Conservation (phyloP, 1,140 invertebrate species). For the Drosophila yakuba region DNA sequence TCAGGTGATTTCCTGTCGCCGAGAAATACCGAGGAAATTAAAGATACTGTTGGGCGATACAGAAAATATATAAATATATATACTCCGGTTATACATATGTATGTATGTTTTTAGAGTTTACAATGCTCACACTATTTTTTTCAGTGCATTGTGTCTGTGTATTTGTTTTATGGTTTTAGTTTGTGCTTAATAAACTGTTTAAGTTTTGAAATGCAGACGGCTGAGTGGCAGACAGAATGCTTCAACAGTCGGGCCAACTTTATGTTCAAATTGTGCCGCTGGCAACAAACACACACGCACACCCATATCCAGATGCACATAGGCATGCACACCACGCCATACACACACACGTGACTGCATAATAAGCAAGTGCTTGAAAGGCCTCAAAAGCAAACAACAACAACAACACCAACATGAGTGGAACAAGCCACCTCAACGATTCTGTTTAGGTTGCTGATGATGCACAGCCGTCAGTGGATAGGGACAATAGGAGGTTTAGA, state of each 20-base stretch:
- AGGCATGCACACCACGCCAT: constrained; percentile 2
- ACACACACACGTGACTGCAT: constrained; percentile 37
- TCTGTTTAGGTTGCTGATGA: constrained; percentile 49
- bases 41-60: too few species aligned
- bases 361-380: constrained; percentile 55
- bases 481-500: constrained; percentile 12
- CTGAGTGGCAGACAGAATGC: constrained; percentile 41
- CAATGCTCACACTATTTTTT: not conserved
- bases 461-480: constrained; percentile 25
- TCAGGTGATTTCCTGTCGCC: too few species aligned
- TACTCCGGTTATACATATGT: too few species aligned
- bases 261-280: constrained; percentile 58
- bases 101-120: not conserved
- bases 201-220: constrained; percentile 57
- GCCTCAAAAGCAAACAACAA: constrained; percentile 50
- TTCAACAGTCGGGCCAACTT: constrained; percentile 39
- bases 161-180: constrained; percentile 19
- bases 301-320: constrained; percentile 4
- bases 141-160: not conserved
- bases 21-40: too few species aligned
- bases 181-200: constrained; percentile 57
- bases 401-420: constrained; percentile 42
- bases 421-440: constrained; percentile 48
- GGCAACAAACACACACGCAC: constrained; percentile 32
- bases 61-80: too few species aligned